Conservation (phyloP, 2,888 invertebrate species). For the Tanypteryx hageni region DNA sequence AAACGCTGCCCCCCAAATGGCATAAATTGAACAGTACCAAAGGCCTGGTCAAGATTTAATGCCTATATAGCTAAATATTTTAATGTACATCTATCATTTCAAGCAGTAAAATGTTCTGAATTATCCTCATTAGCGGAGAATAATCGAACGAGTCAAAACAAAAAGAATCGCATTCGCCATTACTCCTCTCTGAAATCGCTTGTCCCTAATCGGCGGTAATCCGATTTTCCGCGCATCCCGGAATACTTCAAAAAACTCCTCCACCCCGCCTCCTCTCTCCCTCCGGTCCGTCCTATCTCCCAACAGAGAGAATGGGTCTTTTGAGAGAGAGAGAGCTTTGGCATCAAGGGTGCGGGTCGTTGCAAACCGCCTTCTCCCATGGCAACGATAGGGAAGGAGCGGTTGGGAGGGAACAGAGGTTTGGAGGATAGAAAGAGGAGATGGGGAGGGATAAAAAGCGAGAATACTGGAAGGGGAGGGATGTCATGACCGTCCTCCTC, state of each 20-base stretch:
- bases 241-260: neutral
- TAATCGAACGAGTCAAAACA: neutral
- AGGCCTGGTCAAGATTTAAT: too few relatives aligned
- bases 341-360: constrained; percentile 34
- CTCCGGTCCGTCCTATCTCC: constrained; percentile 1
- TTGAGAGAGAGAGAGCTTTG: constrained; percentile 26
- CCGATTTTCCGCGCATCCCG: constrained; percentile 8
- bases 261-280: neutral
- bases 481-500: neutral
- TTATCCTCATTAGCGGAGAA: neutral
- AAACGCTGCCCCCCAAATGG: too few relatives aligned
- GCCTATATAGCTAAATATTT: too few relatives aligned
- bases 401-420: neutral
- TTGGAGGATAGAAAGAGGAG: neutral
- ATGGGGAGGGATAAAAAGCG: neutral
- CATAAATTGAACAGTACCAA: too few relatives aligned
- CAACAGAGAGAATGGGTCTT: neutral
- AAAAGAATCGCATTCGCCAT: neutral
- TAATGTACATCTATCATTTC: neutral
- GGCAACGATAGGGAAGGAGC: neutral
- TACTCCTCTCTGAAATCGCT: neutral
- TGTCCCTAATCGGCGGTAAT: constrained; percentile 26
- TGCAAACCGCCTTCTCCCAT: neutral
- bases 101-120: neutral
- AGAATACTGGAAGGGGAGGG: neutral